A percentile compares a stretch with the other conserved stretches of the same genome.
Conservation (phyloP, 1,140 invertebrate genomes). For the Diuraphis noxia region DNA sequence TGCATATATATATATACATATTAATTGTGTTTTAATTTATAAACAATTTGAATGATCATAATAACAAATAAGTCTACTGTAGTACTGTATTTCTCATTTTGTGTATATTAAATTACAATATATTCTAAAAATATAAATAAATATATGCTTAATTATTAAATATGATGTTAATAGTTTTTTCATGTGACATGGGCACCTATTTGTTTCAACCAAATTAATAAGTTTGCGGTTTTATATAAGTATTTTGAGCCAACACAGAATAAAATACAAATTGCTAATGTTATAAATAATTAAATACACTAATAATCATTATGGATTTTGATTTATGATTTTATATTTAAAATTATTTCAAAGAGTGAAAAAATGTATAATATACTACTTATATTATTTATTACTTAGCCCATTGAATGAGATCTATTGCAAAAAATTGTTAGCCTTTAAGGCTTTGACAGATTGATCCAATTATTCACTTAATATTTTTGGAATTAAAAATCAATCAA, state of each 20-base stretch:
- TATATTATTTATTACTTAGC: background rate
- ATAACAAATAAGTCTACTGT: background rate
- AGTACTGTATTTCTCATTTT: background rate
- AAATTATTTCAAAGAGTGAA: no score
- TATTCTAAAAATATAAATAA: conserved; percentile 37
- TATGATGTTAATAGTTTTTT: background rate
- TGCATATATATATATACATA: conserved; percentile 2
- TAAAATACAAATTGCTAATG: no score
- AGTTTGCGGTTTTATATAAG: background rate
- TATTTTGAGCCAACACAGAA: background rate
- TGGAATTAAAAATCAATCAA: background rate
- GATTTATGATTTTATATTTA: no score
- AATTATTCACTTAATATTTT: background rate
- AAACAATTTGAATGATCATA: conserved; percentile 36
- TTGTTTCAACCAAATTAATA: background rate
- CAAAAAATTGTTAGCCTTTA: background rate
- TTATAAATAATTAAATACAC: no score
- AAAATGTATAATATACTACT: no score
- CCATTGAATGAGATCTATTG: background rate
- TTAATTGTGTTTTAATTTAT: conserved; percentile 49
- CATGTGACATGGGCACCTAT: background rate
- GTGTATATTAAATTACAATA: background rate
- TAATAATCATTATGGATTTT: no score
- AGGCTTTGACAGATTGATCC: background rate
- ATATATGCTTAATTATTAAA: background rate